Percentiles rank a stretch among this genome's conserved stretches.
Conservation (phyloP, 2,797 vertebrate species). For the Microctenopoma stevenorrisi region DNA sequence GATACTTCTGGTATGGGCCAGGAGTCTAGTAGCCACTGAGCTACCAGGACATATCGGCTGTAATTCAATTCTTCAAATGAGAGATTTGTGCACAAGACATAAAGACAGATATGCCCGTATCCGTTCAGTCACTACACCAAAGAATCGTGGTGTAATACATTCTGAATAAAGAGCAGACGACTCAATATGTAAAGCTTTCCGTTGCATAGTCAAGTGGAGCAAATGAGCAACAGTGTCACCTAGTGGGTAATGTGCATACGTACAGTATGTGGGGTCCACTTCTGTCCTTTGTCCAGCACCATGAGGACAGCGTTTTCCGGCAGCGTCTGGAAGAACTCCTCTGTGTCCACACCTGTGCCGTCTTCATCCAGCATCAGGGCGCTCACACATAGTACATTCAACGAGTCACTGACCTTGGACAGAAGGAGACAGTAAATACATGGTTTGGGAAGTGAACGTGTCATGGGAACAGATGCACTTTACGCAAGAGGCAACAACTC, state of each 20-base stretch:
- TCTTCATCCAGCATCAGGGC: constrained; percentile 92
- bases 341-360: constrained; percentile 90
- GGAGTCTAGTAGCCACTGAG: no score
- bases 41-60: constrained; percentile 9
- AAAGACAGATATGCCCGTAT: neutral
- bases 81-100: neutral
- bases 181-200: neutral
- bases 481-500: neutral
- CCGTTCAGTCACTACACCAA: constrained; percentile 2
- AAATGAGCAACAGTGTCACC: constrained; percentile 49
- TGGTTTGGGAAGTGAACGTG: neutral
- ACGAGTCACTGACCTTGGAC: constrained; percentile 79
- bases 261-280: constrained; percentile 85
- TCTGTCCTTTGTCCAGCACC: constrained; percentile 88
- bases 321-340: constrained; percentile 90
- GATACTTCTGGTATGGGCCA: no score
- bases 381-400: constrained; percentile 72
- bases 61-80: constrained; percentile 23
- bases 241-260: constrained; percentile 37
- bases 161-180: neutral
- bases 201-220: neutral
- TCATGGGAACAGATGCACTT: neutral
- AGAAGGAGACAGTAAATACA: neutral
- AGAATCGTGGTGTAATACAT: constrained; percentile 14
- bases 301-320: constrained; percentile 87